Evolutionary conservation across 2,888 invertebrate species (phyloP), one percentile per base, ranked within the genome.

Genomic region (Gastracanthus pulcherrimus): DNA sequence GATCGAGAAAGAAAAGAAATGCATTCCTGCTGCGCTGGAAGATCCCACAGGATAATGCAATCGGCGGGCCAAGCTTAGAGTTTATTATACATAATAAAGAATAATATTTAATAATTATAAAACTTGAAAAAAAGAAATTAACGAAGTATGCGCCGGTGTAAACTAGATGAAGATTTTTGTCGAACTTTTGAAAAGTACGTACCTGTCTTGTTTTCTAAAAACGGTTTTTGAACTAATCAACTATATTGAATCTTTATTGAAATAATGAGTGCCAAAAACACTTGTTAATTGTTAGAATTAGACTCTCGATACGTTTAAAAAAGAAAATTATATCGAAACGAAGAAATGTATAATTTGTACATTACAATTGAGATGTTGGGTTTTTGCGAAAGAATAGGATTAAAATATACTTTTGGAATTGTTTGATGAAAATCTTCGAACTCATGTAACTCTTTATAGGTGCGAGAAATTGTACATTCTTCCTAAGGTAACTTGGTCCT

Each of bases 1-100:
- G 45, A 29, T 45, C 41, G 36, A 13, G 16, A 55, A 48, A 19
- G 38, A 36, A 36, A 26, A 72, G 34, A 38, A 13, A 66, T 26
- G 58, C 60, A 69, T 80, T 80, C 66, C 79, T 74, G 60, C 31
- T 34, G 69, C 69, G 58, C 75, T 69, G 51, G 34, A 75, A 69
- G 38, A 48, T 69, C 26, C 55, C 26, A 74, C 69, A 55, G 51
- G 23, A 41, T 38, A 51, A 45, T 80, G 38, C 51, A 70, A 76
- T 70, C 55, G 76, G 60, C 64, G 62, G 80, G 76, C 76, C 75
- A 80, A 80, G 31, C 51, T 75, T 80, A 67, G 51, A 72, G 51
- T 34, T 19, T 72, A 55, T 51, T 11, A 58, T 67, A 74, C 34
- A 58, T 79, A 58, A 66, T 38, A 51, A 55, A 45, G 48, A 45